Evolutionary conservation across 2,113 vertebrate species (phyloP).

Genomic region (Polyodon spathula): DNA sequence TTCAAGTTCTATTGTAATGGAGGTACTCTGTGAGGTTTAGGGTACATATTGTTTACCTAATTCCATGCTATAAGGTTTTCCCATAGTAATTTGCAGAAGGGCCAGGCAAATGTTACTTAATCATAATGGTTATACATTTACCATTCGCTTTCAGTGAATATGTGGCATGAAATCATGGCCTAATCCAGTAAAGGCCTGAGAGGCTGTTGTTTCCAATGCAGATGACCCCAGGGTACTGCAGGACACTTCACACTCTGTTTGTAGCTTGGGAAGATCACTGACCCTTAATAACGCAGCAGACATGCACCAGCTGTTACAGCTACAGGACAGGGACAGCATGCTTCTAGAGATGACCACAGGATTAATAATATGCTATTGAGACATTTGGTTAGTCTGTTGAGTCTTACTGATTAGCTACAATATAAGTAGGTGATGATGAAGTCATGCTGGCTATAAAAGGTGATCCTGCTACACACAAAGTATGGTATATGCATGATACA

Average conservation of each 20-base stretch:
- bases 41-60: too few relatives aligned
- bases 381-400: background rate
- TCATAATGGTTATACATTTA: too few relatives aligned
- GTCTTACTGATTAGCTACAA: background rate
- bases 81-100: too few relatives aligned
- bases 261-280: constrained; percentile 12
- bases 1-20: constrained; percentile 14
- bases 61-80: too few relatives aligned
- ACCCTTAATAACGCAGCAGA: constrained; percentile 20
- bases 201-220: too few relatives aligned
- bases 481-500: too few relatives aligned
- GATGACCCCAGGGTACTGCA: constrained; percentile 19
- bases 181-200: too few relatives aligned
- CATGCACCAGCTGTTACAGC: constrained; percentile 25
- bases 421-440: background rate
- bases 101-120: too few relatives aligned
- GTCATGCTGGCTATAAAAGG: too few relatives aligned
- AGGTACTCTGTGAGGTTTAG: background rate
- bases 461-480: too few relatives aligned
- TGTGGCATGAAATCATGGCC: too few relatives aligned
- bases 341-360: constrained; percentile 4
- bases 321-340: constrained; percentile 3
- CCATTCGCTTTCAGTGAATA: too few relatives aligned
- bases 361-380: constrained; percentile 3
- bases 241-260: constrained; percentile 25